phyloP scores from a whole-genome alignment of 53 echinoderm and acorn worm species.

The Paracentrotus lividus region DNA sequence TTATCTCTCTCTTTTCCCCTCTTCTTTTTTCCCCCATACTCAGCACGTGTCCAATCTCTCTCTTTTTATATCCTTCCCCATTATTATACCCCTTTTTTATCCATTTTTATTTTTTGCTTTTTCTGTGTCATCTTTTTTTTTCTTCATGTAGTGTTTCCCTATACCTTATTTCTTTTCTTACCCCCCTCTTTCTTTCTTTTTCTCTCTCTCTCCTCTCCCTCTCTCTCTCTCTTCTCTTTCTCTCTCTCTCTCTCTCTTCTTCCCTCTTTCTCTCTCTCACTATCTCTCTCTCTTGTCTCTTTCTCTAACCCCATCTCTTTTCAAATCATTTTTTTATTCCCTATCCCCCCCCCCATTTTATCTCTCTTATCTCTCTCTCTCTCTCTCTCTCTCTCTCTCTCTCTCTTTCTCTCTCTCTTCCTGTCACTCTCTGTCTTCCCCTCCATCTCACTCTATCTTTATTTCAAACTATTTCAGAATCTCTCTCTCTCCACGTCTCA shows the following conservation, averaged over 20 bases:
- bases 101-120: too few relatives aligned
- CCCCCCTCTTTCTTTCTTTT: neutral
- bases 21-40: neutral
- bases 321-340: neutral
- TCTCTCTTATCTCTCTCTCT: neutral
- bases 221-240: neutral
- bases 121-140: too few relatives aligned
- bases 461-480: too few relatives aligned
- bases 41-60: too few relatives aligned
- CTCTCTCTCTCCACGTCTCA: too few relatives aligned
- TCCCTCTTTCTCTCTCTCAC: neutral
- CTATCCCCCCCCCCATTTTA: neutral
- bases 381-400: neutral
- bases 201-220: neutral
- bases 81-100: too few relatives aligned
- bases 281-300: neutral
- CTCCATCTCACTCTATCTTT: neutral
- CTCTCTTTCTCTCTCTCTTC: neutral
- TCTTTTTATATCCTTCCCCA: neutral
- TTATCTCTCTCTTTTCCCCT: neutral
- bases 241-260: neutral
- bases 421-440: neutral
- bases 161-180: too few relatives aligned
- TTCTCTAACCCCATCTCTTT: neutral
- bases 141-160: too few relatives aligned